A percentile compares a stretch with the other conserved stretches of the same genome.
These are phyloP conservation scores for Acanthis flammea DNA, from an alignment of 2,797 vertebrate species.

Conservation along the genomic window DNA sequence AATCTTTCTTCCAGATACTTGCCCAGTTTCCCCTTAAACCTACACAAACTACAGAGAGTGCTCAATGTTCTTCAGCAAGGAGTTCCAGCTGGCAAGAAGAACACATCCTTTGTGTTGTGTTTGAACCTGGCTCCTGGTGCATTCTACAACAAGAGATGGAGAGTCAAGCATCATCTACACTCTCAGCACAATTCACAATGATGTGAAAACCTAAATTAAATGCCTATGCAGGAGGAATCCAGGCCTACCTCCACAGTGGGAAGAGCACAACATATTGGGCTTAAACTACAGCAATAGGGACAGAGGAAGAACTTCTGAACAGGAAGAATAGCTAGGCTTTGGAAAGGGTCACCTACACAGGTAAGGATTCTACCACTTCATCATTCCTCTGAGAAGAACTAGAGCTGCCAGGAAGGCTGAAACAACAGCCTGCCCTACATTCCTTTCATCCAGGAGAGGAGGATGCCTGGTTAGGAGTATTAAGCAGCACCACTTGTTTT, in stretches of 20 bases:
- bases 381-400: background rate
- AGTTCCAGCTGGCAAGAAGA: background rate
- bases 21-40: background rate
- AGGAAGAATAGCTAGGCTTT: background rate
- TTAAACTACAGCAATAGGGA: background rate
- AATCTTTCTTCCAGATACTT: background rate
- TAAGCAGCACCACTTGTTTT: background rate
- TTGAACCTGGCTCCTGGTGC: background rate
- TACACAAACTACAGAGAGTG: background rate
- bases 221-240: background rate
- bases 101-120: background rate
- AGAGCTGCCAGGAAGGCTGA: background rate
- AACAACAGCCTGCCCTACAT: background rate
- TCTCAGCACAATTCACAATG: background rate
- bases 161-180: background rate
- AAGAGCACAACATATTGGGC: background rate
- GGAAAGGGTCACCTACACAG: background rate
- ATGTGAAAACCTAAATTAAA: background rate
- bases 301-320: background rate
- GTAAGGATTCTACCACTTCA: background rate
- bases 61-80: background rate
- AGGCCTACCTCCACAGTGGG: background rate
- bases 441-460: background rate
- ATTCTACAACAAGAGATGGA: background rate
- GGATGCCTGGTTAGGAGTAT: background rate